Evolutionary conservation across 2,113 vertebrate genomes (phyloP), one percentile per base, ranked within the genome.

Genomic region (Anhinga rufa): DNA sequence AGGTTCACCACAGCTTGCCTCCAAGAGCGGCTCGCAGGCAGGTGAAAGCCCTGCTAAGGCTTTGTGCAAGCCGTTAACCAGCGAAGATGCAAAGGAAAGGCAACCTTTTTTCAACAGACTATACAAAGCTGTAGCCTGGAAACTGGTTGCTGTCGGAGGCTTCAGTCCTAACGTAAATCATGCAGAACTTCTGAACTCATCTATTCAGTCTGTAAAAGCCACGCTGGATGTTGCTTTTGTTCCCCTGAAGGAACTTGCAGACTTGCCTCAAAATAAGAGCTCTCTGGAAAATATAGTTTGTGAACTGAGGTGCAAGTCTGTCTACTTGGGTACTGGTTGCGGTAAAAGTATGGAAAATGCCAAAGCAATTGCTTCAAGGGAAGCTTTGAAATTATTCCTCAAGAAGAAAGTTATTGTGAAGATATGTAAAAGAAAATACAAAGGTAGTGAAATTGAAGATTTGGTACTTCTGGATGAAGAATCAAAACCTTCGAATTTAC

Each of bases 121-220:
- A 9, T 99, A 99, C 97, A 99, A 99, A 97, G 98, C 99, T 1
- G 99, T 99, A 89, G 99, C 99, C 1, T 99, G 99, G 99, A 99
- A 99, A 96, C 93, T 99, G 94, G 99, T 99, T 71, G 99, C 99
- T 22, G 99, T 98, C 5, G 99, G 99, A 46, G 99, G 99, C 66
- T 99, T 99, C 74, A 99, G 99, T 32, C 98, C 99, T 51, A 99
- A 94, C 32, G 96, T 99, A 94, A 99, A 99, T 96, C 99, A 99
- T 18, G 98, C 98, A 25, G 99, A 99, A 97, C 99, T 99, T 82
- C 96, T 99, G 24, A 98, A 98, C 12, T 98, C 98, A 52, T 99
- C 99, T 20, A 98, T 99, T 76, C 99, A 99, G 97, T 99, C 99
- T 12, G 98, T 99, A 51, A 99, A 99, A 97, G 98, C 99, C 92